phyloP scores from a whole-genome alignment of 2,888 invertebrate species.

The Polydrusus tereticollis region DNA sequence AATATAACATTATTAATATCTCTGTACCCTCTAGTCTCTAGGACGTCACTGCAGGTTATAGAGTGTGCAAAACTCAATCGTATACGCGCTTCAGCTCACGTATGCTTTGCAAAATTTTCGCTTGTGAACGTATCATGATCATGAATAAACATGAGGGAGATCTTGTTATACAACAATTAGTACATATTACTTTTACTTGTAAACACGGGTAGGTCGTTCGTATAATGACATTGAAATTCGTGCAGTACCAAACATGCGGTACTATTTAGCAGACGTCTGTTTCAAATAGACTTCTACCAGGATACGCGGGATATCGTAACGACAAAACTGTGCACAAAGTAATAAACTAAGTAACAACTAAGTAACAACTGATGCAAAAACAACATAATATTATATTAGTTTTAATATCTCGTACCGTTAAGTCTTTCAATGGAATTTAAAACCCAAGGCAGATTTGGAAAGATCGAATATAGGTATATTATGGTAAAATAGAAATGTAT shows the following conservation, averaged over 20 bases:
- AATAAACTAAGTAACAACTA: no score
- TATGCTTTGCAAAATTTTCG: conserved; percentile 44
- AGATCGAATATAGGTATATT: no score
- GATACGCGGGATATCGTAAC: conserved; percentile 1
- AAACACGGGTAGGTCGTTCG: conserved; percentile 16
- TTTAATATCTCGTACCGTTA: not conserved
- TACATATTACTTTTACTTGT: conserved; percentile 30
- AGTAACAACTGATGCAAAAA: no score
- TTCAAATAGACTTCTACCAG: not conserved
- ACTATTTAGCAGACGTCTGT: conserved; percentile 9
- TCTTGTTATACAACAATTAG: conserved; percentile 22
- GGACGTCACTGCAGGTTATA: conserved; percentile 44
- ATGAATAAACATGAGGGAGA: conserved; percentile 46
- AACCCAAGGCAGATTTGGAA: no score
- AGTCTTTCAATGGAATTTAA: not conserved
- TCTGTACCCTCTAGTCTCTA: conserved; percentile 19
- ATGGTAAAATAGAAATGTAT: no score
- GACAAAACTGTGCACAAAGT: not conserved
- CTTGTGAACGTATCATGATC: no score
- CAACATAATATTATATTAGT: no score
- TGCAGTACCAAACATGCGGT: not conserved
- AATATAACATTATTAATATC: conserved; percentile 1
- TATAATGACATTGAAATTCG: conserved; percentile 30
- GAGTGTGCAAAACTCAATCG: conserved; percentile 33
- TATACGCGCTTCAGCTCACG: conserved; percentile 43